phyloP scores from a whole-genome alignment of 1,140 invertebrate species.

The Heliothis virescens region DNA sequence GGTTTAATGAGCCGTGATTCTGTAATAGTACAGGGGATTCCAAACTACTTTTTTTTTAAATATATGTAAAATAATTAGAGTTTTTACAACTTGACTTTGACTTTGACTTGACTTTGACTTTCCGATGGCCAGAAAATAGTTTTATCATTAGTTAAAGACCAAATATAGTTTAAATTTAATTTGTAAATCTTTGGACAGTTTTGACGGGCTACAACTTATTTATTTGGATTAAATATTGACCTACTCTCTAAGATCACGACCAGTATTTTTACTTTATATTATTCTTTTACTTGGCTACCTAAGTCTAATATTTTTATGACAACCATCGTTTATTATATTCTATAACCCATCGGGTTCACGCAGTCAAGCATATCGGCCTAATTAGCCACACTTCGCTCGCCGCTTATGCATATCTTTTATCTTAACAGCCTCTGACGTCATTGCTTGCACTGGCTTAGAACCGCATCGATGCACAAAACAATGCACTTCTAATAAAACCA shows the following conservation, averaged over 20 bases:
- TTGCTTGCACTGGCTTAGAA: slow-evolving; percentile 1
- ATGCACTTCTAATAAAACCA: neutral
- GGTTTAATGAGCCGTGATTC: neutral
- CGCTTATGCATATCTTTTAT: slow-evolving; percentile 1
- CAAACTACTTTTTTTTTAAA: neutral
- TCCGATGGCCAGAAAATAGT: neutral
- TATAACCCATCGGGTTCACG: too few relatives aligned
- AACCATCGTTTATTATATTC: too few relatives aligned
- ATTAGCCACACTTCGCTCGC: neutral
- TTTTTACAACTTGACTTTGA: neutral
- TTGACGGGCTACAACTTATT: too few relatives aligned
- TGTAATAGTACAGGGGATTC: neutral
- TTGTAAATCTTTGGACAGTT: too few relatives aligned
- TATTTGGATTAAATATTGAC: too few relatives aligned
- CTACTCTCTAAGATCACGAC: too few relatives aligned
- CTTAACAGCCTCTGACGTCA: slow-evolving; percentile 21
- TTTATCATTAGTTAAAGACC: too few relatives aligned
- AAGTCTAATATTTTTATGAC: too few relatives aligned
- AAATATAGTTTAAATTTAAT: too few relatives aligned
- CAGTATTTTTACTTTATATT: too few relatives aligned
- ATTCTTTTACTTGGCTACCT: too few relatives aligned
- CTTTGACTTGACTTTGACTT: too few relatives aligned
- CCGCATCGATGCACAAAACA: slow-evolving; percentile 15
- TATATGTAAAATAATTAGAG: neutral
- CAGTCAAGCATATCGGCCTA: slow-evolving; percentile 19